These are phyloP conservation scores for Neoscelio sp. DNA, from an alignment of 2,888 invertebrate species.

Conservation along the genomic window DNA sequence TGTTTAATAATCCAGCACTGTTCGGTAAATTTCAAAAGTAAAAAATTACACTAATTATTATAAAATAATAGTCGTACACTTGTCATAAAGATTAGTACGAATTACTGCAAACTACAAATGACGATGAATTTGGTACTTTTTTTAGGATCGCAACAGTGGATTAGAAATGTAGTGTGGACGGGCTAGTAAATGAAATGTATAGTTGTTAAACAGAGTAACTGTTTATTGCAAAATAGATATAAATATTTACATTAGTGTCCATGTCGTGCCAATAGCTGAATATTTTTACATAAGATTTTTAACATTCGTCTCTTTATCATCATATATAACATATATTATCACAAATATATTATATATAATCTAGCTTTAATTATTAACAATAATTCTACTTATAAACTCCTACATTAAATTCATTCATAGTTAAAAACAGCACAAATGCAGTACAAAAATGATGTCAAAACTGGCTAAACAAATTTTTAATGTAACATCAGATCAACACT, in stretches of 20 bases:
- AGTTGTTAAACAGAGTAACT: constrained; percentile 81
- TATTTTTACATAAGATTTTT: constrained; percentile 71
- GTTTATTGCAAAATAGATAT: constrained; percentile 82
- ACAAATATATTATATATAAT: constrained; percentile 29
- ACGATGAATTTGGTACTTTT: not conserved
- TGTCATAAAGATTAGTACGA: too few species aligned
- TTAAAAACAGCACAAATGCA: too few species aligned
- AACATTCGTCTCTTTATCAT: not conserved
- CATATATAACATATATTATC: constrained; percentile 20
- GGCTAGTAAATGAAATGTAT: constrained; percentile 81
- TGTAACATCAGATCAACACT: too few species aligned
- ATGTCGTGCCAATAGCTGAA: constrained; percentile 81
- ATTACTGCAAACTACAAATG: not conserved
- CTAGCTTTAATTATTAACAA: constrained; percentile 52
- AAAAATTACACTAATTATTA: too few species aligned
- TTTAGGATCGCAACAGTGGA: not conserved
- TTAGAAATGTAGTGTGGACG: constrained; percentile 71
- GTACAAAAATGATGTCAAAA: constrained; percentile 23
- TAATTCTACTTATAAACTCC: too few species aligned
- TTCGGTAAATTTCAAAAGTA: too few species aligned
- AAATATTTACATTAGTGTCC: constrained; percentile 82
- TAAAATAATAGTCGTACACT: too few species aligned
- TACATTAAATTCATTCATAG: constrained; percentile 42
- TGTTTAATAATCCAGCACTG: too few species aligned
- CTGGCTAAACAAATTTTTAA: constrained; percentile 24